These are phyloP conservation scores for Lepidurus packardi DNA, from an alignment of 1,140 invertebrate species.

Conservation along the genomic window DNA sequence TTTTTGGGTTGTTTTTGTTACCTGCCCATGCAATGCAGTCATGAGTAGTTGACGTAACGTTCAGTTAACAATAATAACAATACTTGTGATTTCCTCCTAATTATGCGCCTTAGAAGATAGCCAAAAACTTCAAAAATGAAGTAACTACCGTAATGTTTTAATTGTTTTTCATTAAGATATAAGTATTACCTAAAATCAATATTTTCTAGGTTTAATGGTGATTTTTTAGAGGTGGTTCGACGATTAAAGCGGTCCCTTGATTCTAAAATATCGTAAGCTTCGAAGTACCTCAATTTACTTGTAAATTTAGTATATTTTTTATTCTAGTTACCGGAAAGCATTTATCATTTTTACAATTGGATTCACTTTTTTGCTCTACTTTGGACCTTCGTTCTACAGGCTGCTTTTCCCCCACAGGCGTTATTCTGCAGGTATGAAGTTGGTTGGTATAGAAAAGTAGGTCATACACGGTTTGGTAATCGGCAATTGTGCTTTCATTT, in stretches of 20 bases:
- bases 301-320: background rate
- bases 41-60: too few relatives aligned
- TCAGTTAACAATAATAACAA: too few relatives aligned
- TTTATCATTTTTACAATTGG: slow-evolving; percentile 55
- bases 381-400: slow-evolving; percentile 57
- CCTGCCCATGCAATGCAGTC: too few relatives aligned
- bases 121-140: background rate
- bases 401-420: slow-evolving; percentile 52
- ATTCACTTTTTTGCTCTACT: slow-evolving; percentile 57
- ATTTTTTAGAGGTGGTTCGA: background rate
- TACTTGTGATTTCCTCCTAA: background rate
- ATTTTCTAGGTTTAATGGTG: background rate
- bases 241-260: background rate
- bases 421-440: slow-evolving; percentile 49
- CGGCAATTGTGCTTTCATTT: background rate
- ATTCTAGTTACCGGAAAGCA: slow-evolving; percentile 57
- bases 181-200: background rate
- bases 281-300: slow-evolving; percentile 34
- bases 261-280: background rate
- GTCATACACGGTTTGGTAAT: slow-evolving; percentile 47
- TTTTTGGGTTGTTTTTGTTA: too few relatives aligned
- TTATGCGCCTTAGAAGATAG: background rate
- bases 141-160: background rate
- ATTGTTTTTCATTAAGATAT: background rate
- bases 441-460: slow-evolving; percentile 53